Conservation (phyloP, 2,113 vertebrate genomes). For the Psittacula cyanocephala region DNA sequence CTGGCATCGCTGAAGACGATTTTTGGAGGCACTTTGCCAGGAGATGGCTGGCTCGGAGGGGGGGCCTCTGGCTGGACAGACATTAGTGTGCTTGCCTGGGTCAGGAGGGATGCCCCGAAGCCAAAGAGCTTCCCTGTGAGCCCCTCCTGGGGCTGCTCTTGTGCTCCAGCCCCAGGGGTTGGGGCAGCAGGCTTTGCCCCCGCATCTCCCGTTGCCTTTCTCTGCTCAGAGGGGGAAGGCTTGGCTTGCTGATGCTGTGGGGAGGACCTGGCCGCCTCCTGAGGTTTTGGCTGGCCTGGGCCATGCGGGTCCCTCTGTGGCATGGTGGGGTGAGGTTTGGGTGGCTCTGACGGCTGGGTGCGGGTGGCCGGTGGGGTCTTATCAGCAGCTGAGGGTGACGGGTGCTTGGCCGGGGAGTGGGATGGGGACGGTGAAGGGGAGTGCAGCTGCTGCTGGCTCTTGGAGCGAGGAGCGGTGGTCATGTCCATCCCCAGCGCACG, state of each 20-base stretch:
- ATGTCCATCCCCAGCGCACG: slow-evolving; percentile 98
- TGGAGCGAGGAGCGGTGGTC: slow-evolving; percentile 95
- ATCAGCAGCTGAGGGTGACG: accelerated
- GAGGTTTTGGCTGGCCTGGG: slow-evolving; percentile 81
- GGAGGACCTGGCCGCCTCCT: slow-evolving; percentile 80
- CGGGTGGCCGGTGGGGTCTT: neutral
- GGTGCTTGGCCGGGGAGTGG: slow-evolving; percentile 81
- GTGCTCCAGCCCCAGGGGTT: slow-evolving; percentile 68
- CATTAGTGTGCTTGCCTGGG: slow-evolving; percentile 95
- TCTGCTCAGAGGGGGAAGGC: slow-evolving; percentile 82
- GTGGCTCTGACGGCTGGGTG: slow-evolving; percentile 34
- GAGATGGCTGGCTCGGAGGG: slow-evolving; percentile 79
- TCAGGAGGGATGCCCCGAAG: slow-evolving; percentile 93
- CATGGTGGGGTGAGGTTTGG: slow-evolving; percentile 70
- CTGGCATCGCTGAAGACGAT: slow-evolving; percentile 85
- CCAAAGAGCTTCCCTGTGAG: slow-evolving; percentile 97
- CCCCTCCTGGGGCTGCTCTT: slow-evolving; percentile 91
- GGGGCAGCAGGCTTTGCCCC: slow-evolving; percentile 78
- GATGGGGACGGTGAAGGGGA: slow-evolving; percentile 83
- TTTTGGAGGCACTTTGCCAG: slow-evolving; percentile 89
- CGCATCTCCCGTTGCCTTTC: slow-evolving; percentile 80
- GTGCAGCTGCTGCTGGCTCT: slow-evolving; percentile 95
- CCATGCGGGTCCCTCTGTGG: slow-evolving; percentile 54
- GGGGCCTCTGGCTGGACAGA: slow-evolving; percentile 86
- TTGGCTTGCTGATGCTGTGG: slow-evolving; percentile 80